phyloP scores from a whole-genome alignment of 2,888 invertebrate species.

The Drosophila borborema region DNA sequence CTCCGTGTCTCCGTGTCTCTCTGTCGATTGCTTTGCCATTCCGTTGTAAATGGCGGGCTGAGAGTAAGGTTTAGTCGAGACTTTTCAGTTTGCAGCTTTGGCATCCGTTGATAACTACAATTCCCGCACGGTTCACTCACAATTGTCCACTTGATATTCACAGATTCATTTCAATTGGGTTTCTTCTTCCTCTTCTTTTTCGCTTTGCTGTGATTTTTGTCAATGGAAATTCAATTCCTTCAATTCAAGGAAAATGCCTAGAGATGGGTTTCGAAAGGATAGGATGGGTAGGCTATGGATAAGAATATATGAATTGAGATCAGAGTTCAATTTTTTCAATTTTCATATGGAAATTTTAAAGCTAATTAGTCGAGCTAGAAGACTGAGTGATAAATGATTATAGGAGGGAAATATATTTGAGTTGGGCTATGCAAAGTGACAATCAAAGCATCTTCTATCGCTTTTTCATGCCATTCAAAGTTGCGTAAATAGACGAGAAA shows the following conservation, averaged over 20 bases:
- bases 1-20: no score
- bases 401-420: not conserved
- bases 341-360: no score
- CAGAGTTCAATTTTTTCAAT: no score
- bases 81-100: slow-evolving; percentile 12
- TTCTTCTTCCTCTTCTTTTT: not conserved
- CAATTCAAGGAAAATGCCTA: slow-evolving; percentile 2
- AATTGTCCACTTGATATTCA: slow-evolving; percentile 30
- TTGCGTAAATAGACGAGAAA: not conserved
- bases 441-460: not conserved
- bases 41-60: not conserved
- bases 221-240: not conserved
- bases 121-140: slow-evolving; percentile 10
- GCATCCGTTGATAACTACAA: slow-evolving; percentile 26
- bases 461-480: not conserved
- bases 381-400: not conserved
- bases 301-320: no score
- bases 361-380: no score
- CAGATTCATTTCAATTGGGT: slow-evolving; percentile 8
- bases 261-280: not conserved
- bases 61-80: not conserved
- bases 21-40: slow-evolving; percentile 40
- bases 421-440: not conserved
- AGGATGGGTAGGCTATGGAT: not conserved
- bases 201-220: not conserved